phyloP scores from a whole-genome alignment of 2,113 vertebrate genomes.

The Melanerpes formicivorus region DNA sequence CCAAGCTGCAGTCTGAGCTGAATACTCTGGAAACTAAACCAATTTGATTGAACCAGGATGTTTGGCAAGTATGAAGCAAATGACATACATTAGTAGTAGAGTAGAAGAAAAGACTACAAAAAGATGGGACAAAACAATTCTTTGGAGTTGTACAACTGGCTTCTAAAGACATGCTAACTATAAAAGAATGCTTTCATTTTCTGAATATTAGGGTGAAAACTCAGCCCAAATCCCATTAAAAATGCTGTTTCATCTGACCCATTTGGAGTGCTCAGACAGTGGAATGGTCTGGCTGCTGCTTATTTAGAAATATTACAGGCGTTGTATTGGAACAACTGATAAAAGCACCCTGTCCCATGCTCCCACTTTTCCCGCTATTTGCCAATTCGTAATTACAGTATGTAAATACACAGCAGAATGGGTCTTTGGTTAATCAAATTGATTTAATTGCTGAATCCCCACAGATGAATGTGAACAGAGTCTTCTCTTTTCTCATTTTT shows the following conservation, averaged over 20 bases:
- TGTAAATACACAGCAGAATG: conserved; percentile 77
- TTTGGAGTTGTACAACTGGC: neutral
- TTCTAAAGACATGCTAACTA: neutral
- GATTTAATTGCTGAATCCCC: conserved; percentile 76
- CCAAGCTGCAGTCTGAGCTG: neutral
- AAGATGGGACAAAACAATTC: neutral
- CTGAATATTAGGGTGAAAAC: neutral
- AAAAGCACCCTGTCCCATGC: conserved; percentile 61
- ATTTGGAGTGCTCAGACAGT: conserved; percentile 11
- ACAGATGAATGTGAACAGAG: conserved; percentile 73
- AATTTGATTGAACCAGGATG: neutral
- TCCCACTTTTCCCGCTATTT: conserved; percentile 70
- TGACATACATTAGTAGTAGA: neutral
- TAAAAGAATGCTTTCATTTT: neutral
- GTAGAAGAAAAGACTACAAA: neutral
- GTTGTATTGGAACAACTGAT: conserved; percentile 68
- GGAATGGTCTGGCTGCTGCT: conserved; percentile 29
- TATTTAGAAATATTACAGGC: conserved; percentile 51
- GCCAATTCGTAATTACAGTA: conserved; percentile 76
- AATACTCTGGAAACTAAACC: neutral
- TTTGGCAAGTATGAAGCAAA: neutral
- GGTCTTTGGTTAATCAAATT: conserved; percentile 78
- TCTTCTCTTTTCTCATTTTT: conserved; percentile 68
- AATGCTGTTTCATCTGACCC: neutral
- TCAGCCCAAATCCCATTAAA: neutral